These are phyloP conservation scores for Phalacrocorax carbo DNA, from an alignment of 2,113 vertebrate species.

Conservation along the genomic window DNA sequence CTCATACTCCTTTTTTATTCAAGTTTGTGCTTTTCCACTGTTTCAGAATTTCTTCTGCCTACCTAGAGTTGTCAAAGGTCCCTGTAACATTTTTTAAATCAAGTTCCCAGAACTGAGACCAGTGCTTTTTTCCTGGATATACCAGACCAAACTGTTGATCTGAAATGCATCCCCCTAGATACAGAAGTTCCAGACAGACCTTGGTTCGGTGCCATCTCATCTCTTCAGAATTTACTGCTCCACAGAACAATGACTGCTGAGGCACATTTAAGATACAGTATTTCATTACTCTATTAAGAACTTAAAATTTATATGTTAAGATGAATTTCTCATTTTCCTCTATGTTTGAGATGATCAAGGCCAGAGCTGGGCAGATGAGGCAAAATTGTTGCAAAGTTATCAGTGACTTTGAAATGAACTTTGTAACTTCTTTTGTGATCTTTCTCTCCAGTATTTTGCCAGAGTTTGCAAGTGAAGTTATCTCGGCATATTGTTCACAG, in stretches of 20 bases:
- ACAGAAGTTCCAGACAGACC: not conserved
- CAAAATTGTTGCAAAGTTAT: not conserved
- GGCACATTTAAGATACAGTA: not conserved
- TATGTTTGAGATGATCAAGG: not conserved
- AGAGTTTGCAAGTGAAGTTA: not conserved
- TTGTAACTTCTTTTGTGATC: not conserved
- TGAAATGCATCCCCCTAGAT: not conserved
- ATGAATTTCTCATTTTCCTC: not conserved
- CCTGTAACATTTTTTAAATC: not conserved
- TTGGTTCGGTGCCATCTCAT: not conserved
- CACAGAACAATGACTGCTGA: not conserved
- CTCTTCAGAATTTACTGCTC: conserved; percentile 5
- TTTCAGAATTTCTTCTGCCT: not conserved
- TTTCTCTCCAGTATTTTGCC: not conserved
- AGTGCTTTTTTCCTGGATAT: not conserved
- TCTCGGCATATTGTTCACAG: not conserved
- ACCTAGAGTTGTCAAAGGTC: not conserved
- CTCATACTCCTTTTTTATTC: not conserved
- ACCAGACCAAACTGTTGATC: not conserved
- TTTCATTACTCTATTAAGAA: not conserved
- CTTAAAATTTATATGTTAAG: not conserved
- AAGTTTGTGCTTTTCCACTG: not conserved
- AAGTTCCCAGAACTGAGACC: not conserved
- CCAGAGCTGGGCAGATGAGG: not conserved
- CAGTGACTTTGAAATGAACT: not conserved